Conservation (phyloP, 2,797 vertebrate genomes). For the Synanceia verrucosa region DNA sequence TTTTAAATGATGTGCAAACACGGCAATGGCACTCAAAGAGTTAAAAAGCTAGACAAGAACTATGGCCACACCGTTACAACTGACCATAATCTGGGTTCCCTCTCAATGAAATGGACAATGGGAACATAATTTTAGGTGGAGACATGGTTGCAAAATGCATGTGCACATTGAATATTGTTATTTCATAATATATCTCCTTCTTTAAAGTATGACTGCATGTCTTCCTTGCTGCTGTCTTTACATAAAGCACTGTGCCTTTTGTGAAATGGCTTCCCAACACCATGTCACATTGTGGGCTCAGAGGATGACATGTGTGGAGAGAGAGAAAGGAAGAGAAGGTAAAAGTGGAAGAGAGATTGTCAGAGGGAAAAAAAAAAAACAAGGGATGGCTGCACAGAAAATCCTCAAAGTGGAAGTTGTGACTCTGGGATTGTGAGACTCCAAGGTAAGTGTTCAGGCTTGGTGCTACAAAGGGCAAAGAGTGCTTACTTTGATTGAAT, state of each 20-base stretch:
- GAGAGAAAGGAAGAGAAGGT: slow-evolving; percentile 11
- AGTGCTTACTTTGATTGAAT: slow-evolving; percentile 84
- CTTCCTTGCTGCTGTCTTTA: slow-evolving; percentile 38
- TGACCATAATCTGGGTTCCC: too few relatives aligned
- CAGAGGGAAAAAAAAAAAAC: too few relatives aligned
- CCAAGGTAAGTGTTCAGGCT: slow-evolving; percentile 72
- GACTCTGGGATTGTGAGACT: slow-evolving; percentile 71
- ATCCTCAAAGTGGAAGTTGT: slow-evolving; percentile 73
- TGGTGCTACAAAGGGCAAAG: slow-evolving; percentile 77
- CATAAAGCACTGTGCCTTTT: slow-evolving; percentile 12
- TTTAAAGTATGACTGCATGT: slow-evolving; percentile 41
- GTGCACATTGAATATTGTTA: background rate
- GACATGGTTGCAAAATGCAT: background rate
- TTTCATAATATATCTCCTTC: background rate
- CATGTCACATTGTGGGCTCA: slow-evolving; percentile 8
- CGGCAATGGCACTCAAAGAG: too few relatives aligned
- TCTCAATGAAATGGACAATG: background rate
- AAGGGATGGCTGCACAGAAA: slow-evolving; percentile 63
- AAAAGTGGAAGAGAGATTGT: slow-evolving; percentile 51
- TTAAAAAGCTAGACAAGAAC: too few relatives aligned
- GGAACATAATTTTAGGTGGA: background rate
- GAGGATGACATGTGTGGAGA: slow-evolving; percentile 1
- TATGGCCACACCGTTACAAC: too few relatives aligned
- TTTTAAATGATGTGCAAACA: too few relatives aligned
- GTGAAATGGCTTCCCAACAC: slow-evolving; percentile 10